These are phyloP conservation scores for Notocelia uddmanniana DNA, from an alignment of 2,888 invertebrate genomes.

Conservation along the genomic window DNA sequence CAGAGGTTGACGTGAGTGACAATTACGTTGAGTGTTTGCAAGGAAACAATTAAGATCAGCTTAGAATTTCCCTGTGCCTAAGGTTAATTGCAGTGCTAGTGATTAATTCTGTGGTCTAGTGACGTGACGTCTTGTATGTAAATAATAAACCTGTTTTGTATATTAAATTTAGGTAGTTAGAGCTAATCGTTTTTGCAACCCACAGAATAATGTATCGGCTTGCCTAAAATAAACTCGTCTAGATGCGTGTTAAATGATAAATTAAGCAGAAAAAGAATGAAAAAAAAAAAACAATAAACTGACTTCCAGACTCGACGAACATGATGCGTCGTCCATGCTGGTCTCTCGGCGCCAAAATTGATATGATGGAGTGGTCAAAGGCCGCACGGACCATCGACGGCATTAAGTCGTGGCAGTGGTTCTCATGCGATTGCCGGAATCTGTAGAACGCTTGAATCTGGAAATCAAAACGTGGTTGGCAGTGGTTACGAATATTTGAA, in stretches of 20 bases:
- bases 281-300: slow-evolving; percentile 53
- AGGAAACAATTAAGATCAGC: slow-evolving; percentile 3
- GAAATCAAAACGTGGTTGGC: slow-evolving; percentile 50
- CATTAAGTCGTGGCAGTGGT: slow-evolving; percentile 86
- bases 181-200: too few species aligned
- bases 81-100: slow-evolving; percentile 4
- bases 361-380: slow-evolving; percentile 88
- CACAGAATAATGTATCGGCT: too few species aligned
- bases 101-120: not conserved
- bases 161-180: too few species aligned
- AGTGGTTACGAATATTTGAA: not conserved
- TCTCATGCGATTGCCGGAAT: slow-evolving; percentile 87
- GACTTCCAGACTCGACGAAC: slow-evolving; percentile 90
- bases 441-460: slow-evolving; percentile 91
- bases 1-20: not conserved
- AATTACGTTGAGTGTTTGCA: not conserved
- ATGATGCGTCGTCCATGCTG: slow-evolving; percentile 89
- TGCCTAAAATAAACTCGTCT: too few species aligned
- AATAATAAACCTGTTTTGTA: not conserved
- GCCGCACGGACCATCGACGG: slow-evolving; percentile 88
- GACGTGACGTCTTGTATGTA: not conserved
- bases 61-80: not conserved
- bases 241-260: too few species aligned
- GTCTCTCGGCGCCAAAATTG: slow-evolving; percentile 89
- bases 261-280: not conserved